Percentiles rank a stretch among this genome's conserved stretches.
Conservation (phyloP, 2,113 vertebrate genomes). For the Takifugu flavidus region DNA sequence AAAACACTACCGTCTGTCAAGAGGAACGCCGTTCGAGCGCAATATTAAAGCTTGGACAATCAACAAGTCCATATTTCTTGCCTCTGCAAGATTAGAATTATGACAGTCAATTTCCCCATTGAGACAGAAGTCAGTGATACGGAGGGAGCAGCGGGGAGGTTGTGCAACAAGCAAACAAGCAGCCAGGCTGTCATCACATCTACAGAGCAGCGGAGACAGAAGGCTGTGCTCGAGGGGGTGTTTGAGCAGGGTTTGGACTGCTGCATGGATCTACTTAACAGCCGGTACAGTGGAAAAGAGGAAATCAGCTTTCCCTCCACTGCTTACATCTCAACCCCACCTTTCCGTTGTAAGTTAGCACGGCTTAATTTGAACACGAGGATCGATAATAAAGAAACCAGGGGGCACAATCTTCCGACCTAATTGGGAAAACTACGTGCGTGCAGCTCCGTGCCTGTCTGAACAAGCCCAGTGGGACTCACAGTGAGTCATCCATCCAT, state of each 20-base stretch:
- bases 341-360: too few relatives aligned
- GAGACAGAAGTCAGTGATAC: constrained; percentile 18
- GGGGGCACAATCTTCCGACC: constrained; percentile 12
- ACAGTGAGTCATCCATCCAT: constrained; percentile 59
- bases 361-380: background rate
- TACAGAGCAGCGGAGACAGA: constrained; percentile 6
- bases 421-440: constrained; percentile 20
- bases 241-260: constrained; percentile 12
- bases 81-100: constrained; percentile 3
- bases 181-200: constrained; percentile 34
- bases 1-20: constrained; percentile 13
- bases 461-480: constrained; percentile 49
- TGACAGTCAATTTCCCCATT: constrained; percentile 11
- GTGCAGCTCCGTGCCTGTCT: constrained; percentile 36
- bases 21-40: background rate
- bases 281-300: background rate
- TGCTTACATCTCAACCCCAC: background rate
- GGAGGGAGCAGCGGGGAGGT: constrained; percentile 8
- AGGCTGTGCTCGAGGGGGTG: background rate
- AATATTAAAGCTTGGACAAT: constrained; percentile 3
- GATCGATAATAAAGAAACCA: constrained; percentile 6
- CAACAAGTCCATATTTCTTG: constrained; percentile 9
- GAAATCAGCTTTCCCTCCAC: background rate
- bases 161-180: constrained; percentile 47
- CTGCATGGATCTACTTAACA: background rate